Conservation (phyloP, 2,113 vertebrate species). For the Phylloscopus whistleri region DNA sequence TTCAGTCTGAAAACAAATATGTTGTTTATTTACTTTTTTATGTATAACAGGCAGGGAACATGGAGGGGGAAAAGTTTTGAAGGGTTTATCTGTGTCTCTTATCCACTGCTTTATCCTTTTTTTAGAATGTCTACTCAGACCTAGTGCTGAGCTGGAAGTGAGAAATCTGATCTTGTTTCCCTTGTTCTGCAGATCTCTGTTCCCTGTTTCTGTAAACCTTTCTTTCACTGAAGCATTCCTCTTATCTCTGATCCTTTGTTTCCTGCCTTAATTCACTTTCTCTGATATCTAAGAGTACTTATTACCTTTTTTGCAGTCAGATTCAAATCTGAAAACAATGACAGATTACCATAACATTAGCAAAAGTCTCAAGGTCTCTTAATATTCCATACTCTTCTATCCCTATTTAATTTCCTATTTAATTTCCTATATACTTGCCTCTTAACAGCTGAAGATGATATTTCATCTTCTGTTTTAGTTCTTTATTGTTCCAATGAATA, state of each 20-base stretch:
- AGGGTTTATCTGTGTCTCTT: neutral
- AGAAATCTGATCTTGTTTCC: neutral
- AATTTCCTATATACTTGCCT: neutral
- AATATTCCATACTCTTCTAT: neutral
- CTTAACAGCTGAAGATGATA: neutral
- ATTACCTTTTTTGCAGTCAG: neutral
- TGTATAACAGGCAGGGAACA: neutral
- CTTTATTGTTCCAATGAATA: neutral
- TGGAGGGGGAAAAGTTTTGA: neutral
- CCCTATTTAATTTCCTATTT: neutral
- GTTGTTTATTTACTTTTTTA: neutral
- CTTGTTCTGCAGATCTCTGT: neutral
- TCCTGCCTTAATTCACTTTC: neutral
- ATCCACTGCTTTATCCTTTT: neutral
- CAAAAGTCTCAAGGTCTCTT: neutral
- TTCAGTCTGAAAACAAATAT: conserved; percentile 14
- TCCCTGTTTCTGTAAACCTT: neutral
- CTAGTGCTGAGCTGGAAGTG: neutral
- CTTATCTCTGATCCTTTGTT: neutral
- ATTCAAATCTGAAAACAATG: neutral
- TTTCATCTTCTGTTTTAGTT: neutral
- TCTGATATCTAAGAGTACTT: neutral
- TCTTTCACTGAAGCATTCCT: neutral
- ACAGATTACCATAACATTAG: neutral
- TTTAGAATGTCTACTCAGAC: neutral